Evolutionary conservation across 2,113 vertebrate species (phyloP), one percentile per base, ranked within the genome.

Genomic region (Oryzias melastigma): DNA sequence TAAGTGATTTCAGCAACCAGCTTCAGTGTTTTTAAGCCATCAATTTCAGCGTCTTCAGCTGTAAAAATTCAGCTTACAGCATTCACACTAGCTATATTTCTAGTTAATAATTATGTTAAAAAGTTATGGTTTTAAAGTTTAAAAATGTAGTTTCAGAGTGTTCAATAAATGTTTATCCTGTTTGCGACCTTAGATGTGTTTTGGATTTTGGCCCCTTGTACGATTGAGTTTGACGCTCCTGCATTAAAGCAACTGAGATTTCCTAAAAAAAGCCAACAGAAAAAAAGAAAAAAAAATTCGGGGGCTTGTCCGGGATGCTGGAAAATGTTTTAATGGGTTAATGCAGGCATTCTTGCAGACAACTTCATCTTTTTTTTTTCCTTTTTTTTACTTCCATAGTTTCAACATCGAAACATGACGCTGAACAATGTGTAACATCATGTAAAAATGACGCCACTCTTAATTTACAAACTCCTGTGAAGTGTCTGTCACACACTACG

Each of bases 311-410:
- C 62, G 65, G 71, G 75, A 49, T 85, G 87, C 84, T 90, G 88
- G 79, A 89, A 90, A 91, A 87, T 73, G 82, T 85, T 92, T 92
- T 91, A 92, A 90, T 91, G 89, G 88, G 87, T 91, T 85, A 90
- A 89, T 87, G 86, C 87, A 85, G 88, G 86, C 86, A 88, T 90
- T 86, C 82, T 87, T 84, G 70, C 81, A 86, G 75, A 87, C 83
- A 81, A 81, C 77, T 89, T 88, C 73, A 66, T 81, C 54, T 75
- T 49, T 82, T 68, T 68, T 74, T 73, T 47, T 64, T 69, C 66
- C 64, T 76, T 84, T 78, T 62, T 78, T 81, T 68, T 78, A 70
- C 70, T 84, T 86, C 68, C 79, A 77, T 77, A 62, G n/a, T 78
- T 80, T 78, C 82, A 85, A 84, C 81, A 82, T 84, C 73, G 77